Base-by-base conservation (phyloP, 2,113 vertebrate genomes). In the Rhea pennata region DNA sequence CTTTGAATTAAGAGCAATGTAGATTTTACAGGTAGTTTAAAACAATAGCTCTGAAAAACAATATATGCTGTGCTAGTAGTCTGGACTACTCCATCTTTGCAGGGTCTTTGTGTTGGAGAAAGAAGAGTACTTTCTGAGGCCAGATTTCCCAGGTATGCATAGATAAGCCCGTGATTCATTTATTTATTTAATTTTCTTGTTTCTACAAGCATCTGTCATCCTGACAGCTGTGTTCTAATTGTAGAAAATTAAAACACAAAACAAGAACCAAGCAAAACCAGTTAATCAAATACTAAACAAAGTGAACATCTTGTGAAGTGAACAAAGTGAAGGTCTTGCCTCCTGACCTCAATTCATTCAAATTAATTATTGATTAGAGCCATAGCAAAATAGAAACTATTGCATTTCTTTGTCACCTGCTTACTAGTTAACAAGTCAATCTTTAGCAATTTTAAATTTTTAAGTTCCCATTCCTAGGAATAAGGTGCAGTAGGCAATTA, bases 171-270 rank as follows among this genome's bases (percentile, higher is more conserved):
- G 4, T 39, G 21, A 77, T 13, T 65, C 33, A 9, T 71, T 83
- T 70, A 44, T 75, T 90, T 66, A 73, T 86, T 86, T 54, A 36
- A 31, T 88, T 91, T 78, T 87, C 64, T 77, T 12, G 29, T 80
- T 92, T 75, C 42, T 80, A 76, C 79, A 85, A 33, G 20, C 40
- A 77, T 33, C 12, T 92, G 42, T 84, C 58, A 72, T 31, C 8
- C 33, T 92, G 83, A 80, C 46, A 77, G 36, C 8, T 64, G 12
- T 83, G 13, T 5, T 88, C 54, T 71, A 31, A 86, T 74, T 74
- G 73, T 16, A 16, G 65, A 90, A 88, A 94, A 86, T 64, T 72
- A 64, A 92, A 95, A 67, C 21, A 74, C 26, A 78, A 80, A 94
- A 92, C 1, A 2, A 88, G 40, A 88, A 71, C 13, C 4, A 56